These are phyloP conservation scores for Calidris pugnax DNA, from an alignment of 2,113 vertebrate genomes.

Conservation along the genomic window DNA sequence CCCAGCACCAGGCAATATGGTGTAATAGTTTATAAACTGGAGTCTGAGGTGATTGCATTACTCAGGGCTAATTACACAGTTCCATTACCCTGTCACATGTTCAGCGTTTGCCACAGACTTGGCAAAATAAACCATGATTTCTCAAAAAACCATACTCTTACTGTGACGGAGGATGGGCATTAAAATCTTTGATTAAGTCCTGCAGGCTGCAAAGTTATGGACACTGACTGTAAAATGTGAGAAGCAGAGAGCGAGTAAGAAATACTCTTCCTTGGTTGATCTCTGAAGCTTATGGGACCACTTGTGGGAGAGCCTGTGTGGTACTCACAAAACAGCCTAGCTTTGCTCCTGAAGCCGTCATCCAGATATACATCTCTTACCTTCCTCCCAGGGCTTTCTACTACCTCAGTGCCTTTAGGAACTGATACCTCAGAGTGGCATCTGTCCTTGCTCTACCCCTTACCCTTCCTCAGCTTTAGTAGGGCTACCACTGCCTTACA, in stretches of 20 bases:
- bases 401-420: background rate
- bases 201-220: background rate
- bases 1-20: background rate
- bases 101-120: background rate
- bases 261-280: background rate
- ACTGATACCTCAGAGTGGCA: background rate
- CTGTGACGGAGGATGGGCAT: background rate
- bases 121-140: background rate
- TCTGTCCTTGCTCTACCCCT: background rate
- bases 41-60: background rate
- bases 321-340: background rate
- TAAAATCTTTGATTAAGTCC: background rate
- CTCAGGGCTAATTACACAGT: background rate
- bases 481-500: background rate
- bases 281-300: background rate
- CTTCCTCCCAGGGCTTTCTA: background rate
- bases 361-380: background rate
- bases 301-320: background rate
- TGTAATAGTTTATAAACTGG: slow-evolving; percentile 1
- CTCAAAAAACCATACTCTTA: background rate
- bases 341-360: background rate
- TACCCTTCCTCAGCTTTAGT: background rate
- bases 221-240: background rate
- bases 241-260: background rate
- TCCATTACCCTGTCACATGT: background rate